Conservation (phyloP, 1,140 invertebrate species). For the Riptortus pedestris region DNA sequence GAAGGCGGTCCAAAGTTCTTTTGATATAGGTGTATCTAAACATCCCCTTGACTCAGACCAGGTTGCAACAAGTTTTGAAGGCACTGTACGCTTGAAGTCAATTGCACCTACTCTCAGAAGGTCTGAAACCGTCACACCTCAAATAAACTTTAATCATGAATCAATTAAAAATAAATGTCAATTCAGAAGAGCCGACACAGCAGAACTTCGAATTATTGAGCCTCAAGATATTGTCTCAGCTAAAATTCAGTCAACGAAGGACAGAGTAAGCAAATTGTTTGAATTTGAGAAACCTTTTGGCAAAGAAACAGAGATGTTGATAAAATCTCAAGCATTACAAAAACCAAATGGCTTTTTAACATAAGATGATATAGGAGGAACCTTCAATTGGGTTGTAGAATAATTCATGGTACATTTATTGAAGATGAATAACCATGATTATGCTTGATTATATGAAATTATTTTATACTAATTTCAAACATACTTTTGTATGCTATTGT, state of each 20-base stretch:
- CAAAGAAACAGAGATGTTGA: conserved; percentile 26
- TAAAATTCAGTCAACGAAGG: conserved; percentile 24
- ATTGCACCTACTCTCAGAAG: background rate
- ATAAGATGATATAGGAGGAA: background rate
- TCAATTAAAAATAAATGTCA: background rate
- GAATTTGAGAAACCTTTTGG: conserved; percentile 26
- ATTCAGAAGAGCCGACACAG: conserved; percentile 1
- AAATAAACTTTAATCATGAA: background rate
- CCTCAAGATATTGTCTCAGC: conserved; percentile 10
- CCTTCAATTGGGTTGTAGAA: no score
- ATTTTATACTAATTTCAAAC: no score
- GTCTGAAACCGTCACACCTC: background rate
- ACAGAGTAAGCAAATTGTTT: conserved; percentile 21
- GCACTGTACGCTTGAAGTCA: conserved; percentile 12
- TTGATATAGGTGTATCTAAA: background rate
- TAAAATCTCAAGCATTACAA: conserved; percentile 26
- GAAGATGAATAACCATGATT: no score
- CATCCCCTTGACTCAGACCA: conserved; percentile 18
- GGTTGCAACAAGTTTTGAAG: conserved; percentile 20
- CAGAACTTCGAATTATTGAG: conserved; percentile 6
- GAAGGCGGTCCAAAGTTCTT: conserved; percentile 13
- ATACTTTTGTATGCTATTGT: no score
- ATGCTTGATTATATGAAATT: no score
- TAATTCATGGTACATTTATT: no score
- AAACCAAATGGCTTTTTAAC: conserved; percentile 12